These are phyloP conservation scores for Leptobrachium leishanense DNA, from an alignment of 2,113 vertebrate species.

Conservation along the genomic window DNA sequence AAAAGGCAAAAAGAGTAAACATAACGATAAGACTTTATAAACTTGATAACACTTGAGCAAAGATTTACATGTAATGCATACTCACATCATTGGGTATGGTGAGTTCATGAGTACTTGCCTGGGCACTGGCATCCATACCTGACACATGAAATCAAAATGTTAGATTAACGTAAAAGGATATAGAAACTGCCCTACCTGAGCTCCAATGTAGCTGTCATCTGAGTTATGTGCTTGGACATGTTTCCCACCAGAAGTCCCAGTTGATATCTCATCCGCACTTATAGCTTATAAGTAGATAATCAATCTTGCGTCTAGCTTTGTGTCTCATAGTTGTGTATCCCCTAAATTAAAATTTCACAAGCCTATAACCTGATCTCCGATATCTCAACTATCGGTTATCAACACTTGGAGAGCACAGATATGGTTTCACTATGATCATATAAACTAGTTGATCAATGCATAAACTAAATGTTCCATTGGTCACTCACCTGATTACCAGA, in stretches of 20 bases:
- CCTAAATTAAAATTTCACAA: too few relatives aligned
- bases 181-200: neutral
- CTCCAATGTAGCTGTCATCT: constrained; percentile 41
- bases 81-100: constrained; percentile 94
- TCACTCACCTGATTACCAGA: neutral
- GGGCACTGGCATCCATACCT: constrained; percentile 85
- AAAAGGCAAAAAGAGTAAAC: neutral
- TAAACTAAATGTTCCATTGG: neutral
- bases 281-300: too few relatives aligned
- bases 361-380: neutral
- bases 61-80: constrained; percentile 31
- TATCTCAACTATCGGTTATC: neutral
- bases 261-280: too few relatives aligned
- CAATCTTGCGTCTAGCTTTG: too few relatives aligned
- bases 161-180: constrained; percentile 38
- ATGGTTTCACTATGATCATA: neutral
- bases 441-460: neutral
- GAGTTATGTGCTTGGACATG: constrained; percentile 10
- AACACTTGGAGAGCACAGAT: neutral
- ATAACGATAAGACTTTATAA: too few relatives aligned
- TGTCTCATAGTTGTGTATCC: too few relatives aligned
- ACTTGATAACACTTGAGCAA: too few relatives aligned
- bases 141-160: constrained; percentile 64
- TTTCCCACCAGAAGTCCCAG: too few relatives aligned
- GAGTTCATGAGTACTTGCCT: constrained; percentile 90